Evolutionary conservation across 2,113 vertebrate genomes (phyloP).

Genomic region (Stegostoma tigrinum): DNA sequence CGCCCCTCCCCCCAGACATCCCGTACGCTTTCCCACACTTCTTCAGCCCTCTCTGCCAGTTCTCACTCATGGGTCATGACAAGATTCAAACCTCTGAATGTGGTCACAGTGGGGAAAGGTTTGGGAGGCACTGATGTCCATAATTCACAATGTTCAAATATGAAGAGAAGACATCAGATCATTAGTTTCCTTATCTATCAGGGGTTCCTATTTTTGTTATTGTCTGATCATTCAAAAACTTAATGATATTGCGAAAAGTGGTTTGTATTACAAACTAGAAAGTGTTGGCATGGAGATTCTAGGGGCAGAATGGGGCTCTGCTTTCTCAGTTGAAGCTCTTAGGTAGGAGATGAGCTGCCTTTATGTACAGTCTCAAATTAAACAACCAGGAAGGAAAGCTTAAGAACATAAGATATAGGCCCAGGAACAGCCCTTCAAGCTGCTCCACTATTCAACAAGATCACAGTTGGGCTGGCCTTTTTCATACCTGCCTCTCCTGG

Average conservation of each 20-base stretch:
- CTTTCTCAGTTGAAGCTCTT: not conserved
- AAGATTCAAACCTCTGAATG: too few relatives aligned
- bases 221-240: not conserved
- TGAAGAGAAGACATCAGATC: not conserved
- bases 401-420: too few relatives aligned
- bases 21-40: too few relatives aligned
- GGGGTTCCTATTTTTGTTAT: not conserved
- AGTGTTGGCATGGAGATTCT: not conserved
- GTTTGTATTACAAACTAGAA: not conserved
- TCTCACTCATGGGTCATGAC: too few relatives aligned
- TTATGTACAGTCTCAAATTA: not conserved
- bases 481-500: too few relatives aligned
- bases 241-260: not conserved
- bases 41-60: too few relatives aligned
- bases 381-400: not conserved
- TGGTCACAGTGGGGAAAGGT: too few relatives aligned
- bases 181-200: not conserved
- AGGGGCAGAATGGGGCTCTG: not conserved
- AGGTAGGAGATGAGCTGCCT: not conserved
- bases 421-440: too few relatives aligned
- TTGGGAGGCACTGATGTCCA: not conserved
- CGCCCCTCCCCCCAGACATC: too few relatives aligned
- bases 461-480: too few relatives aligned
- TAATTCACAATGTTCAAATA: not conserved
- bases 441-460: too few relatives aligned